A percentile compares a stretch with the other conserved stretches of the same genome.
Conservation (phyloP, 2,113 vertebrate genomes). For the Cranoglanis bouderius region DNA sequence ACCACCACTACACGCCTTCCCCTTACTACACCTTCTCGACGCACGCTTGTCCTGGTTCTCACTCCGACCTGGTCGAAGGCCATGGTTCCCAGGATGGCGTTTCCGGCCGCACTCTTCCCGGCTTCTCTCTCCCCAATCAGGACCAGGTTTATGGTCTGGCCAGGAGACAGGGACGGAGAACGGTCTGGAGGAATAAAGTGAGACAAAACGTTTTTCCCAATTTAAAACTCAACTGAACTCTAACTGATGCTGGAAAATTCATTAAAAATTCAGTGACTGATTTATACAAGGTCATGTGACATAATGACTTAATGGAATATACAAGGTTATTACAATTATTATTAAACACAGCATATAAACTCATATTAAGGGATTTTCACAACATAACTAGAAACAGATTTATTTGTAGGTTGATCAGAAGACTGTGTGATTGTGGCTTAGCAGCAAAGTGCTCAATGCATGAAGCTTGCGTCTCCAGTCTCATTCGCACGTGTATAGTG, state of each 20-base stretch:
- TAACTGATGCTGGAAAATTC: background rate
- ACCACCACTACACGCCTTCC: conserved; percentile 39
- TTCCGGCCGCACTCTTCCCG: conserved; percentile 50
- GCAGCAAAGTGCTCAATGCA: no score
- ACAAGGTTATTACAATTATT: background rate
- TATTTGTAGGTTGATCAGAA: no score
- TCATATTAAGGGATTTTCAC: background rate
- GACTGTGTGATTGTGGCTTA: no score
- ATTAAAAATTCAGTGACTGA: background rate
- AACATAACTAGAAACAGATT: background rate
- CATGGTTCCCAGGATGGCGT: conserved; percentile 43
- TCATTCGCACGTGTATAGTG: no score
- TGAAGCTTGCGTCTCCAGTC: no score
- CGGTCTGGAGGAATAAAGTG: background rate
- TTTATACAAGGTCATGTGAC: background rate
- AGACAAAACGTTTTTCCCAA: background rate
- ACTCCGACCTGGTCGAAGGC: conserved; percentile 44
- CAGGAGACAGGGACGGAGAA: background rate
- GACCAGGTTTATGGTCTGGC: conserved; percentile 30
- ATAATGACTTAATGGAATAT: background rate
- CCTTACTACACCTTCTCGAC: conserved; percentile 22
- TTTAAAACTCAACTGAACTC: background rate
- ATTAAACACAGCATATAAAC: background rate
- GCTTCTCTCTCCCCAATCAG: conserved; percentile 49
- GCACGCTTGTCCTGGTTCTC: conserved; percentile 36